Evolutionary conservation across 2,113 vertebrate genomes (phyloP), one percentile per base, ranked within the genome.

Genomic region (Sclerurus mexicanus): DNA sequence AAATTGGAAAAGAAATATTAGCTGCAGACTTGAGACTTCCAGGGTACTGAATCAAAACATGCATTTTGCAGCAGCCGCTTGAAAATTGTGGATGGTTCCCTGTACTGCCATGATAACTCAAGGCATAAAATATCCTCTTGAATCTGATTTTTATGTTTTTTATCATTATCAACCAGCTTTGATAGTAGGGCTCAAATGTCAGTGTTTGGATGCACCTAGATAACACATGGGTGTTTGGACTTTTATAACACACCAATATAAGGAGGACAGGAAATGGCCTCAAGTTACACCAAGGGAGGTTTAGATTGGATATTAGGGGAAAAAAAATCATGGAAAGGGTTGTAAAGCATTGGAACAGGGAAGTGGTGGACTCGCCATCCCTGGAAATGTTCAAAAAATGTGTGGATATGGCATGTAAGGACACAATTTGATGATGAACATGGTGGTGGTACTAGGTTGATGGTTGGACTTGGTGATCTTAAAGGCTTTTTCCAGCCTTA

Each of bases 1-100:
- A 92, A 93, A 85, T 46, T 90, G 69, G 49, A 82, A 87, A 92
- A 87, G 52, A 96, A 94, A 89, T 58, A 88, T 75, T 79, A 73
- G 46, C 49, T 75, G 24, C 44, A 84, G 73, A 37, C 20, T 30
- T 73, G 62, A 92, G 62, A 75, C n/a, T 87, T 80, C 69, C 44
- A 53, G 49, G 22, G 64, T 64, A 90, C 44, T 68, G 80, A 89
- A 92, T 92, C 18, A 64, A 78, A 92, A 92, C 39, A 42, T 44
- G 28, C 16, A 14, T 81, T 96, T 95, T 93, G n/a, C 55, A 87
- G n/a, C 53, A 94, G 31, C 49, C n/a, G 37, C 84, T 90, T 49
- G 47, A 77, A 89, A 89, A 71, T 17, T 1, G 2, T 63, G 40
- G 47, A 68, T 9, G 12, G 25, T 56, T 66, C 23, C 44, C 12